These are phyloP conservation scores for Arnoldichthys spilopterus DNA, from an alignment of 2,797 vertebrate genomes.

Conservation along the genomic window DNA sequence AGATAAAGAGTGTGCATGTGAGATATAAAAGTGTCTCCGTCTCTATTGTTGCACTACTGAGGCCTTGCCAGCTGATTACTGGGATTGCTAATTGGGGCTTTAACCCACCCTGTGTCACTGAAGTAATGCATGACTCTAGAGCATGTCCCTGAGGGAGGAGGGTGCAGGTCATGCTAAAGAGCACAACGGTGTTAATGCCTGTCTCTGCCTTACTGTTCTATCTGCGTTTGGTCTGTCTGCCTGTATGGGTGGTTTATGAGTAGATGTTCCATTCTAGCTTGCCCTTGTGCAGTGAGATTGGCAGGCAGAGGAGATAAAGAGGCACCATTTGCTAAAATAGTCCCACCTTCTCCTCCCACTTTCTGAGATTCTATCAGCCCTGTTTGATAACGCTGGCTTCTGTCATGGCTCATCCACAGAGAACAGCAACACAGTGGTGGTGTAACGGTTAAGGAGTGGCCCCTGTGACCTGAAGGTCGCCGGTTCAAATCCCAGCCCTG, in stretches of 20 bases:
- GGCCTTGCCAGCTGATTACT: background rate
- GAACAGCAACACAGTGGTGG: no score
- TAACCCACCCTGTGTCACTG: background rate
- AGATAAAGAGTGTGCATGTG: background rate
- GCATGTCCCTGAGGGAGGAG: conserved; percentile 7
- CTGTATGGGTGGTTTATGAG: conserved; percentile 57
- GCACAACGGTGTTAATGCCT: conserved; percentile 26
- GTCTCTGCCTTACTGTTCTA: conserved; percentile 30
- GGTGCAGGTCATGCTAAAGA: conserved; percentile 22
- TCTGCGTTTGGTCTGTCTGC: conserved; percentile 33
- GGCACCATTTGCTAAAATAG: conserved; percentile 50
- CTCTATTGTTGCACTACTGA: background rate
- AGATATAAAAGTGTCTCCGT: background rate
- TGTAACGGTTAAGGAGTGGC: no score
- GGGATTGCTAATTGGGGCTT: conserved; percentile 1
- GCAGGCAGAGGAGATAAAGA: conserved; percentile 48
- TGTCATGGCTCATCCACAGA: conserved; percentile 32
- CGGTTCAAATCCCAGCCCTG: no score
- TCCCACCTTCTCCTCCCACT: conserved; percentile 24
- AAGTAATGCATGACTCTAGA: background rate
- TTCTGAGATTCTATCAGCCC: conserved; percentile 50
- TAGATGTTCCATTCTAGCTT: conserved; percentile 53
- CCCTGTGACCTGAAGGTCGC: no score
- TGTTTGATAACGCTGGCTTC: conserved; percentile 43
- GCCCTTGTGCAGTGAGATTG: conserved; percentile 49